Evolutionary conservation across 2,113 vertebrate species (phyloP), one percentile per base, ranked within the genome.

Genomic region (Toxotes chatareus): DNA sequence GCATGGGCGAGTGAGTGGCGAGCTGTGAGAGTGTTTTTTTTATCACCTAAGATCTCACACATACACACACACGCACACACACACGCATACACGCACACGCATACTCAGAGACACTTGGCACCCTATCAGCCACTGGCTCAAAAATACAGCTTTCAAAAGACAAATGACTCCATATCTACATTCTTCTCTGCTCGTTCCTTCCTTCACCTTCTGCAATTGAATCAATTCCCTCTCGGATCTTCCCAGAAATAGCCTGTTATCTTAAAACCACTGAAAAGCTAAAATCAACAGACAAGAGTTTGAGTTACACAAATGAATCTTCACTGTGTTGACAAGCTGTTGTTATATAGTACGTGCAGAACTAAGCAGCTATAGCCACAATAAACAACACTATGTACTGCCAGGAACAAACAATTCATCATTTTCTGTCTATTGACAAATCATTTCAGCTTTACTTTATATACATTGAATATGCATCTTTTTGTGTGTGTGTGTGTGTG

Each of bases 121-220:
- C 63, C 47, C 64, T 46, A 23, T 81, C 68, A 70, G 62, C 68
- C 47, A 64, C 72, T 46, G 17, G 27, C 60, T 77, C 23, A 57
- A 73, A 71, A 63, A 80, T 57, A 40, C 11, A 36, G 79, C 53
- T 79, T 89, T 71, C 27, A 75, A 75, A 74, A 82, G 59, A 83
- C 53, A 85, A 69, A 77, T 67, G 42, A 40, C 32, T 49, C 3
- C 14, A 65, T 36, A 62, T 75, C 44, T 68, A 49, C 38, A 49
- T 70, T 38, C n/a, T 44, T 56, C 44, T 66, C 40, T 11, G 10
- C 44, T 60, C 59, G 23, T 69, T 78, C 34, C 55, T 69, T 67
- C 68, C 51, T 73, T 82, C n/a, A 74, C 34, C 61, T 77, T 71
- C 34, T 73, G 78, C 70, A 73, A 84, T 51, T 7, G 27, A 66